Conservation (phyloP, 1,140 invertebrate genomes). For the Melitaea cinxia region DNA sequence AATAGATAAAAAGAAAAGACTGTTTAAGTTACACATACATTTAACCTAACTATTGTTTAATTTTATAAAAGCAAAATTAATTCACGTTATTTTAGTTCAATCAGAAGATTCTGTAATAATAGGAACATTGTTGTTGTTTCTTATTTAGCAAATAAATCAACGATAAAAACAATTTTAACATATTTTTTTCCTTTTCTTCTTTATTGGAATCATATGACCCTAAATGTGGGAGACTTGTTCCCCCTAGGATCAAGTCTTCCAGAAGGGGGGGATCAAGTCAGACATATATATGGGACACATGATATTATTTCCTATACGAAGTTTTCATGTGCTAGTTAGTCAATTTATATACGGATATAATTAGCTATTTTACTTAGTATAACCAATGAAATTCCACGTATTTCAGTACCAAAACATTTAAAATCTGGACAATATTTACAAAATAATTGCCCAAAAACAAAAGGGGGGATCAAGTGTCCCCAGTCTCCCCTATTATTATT, state of each 20-base stretch:
- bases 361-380: slow-evolving; percentile 26
- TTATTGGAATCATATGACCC: slow-evolving; percentile 8
- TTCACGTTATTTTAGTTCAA: too few species aligned
- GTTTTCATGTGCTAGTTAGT: slow-evolving; percentile 24
- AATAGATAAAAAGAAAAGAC: slow-evolving; percentile 2
- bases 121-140: too few species aligned
- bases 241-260: slow-evolving; percentile 27
- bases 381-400: slow-evolving; percentile 27
- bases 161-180: too few species aligned
- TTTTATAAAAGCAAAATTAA: too few species aligned
- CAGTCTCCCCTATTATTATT: slow-evolving; percentile 10
- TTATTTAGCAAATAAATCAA: too few species aligned
- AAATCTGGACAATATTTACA: slow-evolving; percentile 4
- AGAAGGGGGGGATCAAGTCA: slow-evolving; percentile 19
- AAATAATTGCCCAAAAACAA: slow-evolving; percentile 25
- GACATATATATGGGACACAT: slow-evolving; percentile 17
- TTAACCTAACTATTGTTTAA: too few species aligned
- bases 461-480: slow-evolving; percentile 30
- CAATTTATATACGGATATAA: slow-evolving; percentile 21
- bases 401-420: slow-evolving; percentile 32
- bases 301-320: slow-evolving; percentile 26
- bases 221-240: slow-evolving; percentile 18
- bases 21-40: too few species aligned
- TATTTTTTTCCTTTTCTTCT: background rate
- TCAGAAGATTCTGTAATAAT: too few species aligned